Evolutionary conservation across 2,113 vertebrate genomes (phyloP).

Genomic region (Polypterus bichir): DNA sequence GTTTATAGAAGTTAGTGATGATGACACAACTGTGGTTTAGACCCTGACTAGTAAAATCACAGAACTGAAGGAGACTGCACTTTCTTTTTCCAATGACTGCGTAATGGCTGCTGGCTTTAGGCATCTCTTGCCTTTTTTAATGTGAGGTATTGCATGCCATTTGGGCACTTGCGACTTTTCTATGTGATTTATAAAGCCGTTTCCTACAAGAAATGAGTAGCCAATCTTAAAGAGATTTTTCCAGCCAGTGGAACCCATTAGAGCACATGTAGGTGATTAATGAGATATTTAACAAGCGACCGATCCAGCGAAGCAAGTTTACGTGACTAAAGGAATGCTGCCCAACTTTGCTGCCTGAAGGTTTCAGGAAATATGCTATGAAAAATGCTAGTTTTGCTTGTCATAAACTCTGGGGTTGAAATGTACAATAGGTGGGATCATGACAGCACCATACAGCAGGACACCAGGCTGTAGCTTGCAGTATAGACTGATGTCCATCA

Average conservation of each 20-base stretch:
- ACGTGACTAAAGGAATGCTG: neutral
- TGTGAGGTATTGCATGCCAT: slow-evolving; percentile 13
- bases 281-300: neutral
- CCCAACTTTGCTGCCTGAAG: neutral
- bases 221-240: slow-evolving; percentile 39
- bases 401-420: too few relatives aligned
- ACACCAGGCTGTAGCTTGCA: too few relatives aligned
- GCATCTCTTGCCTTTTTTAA: slow-evolving; percentile 9
- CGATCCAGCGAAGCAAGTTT: too few relatives aligned
- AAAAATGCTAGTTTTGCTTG: too few relatives aligned
- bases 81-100: too few relatives aligned
- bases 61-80: too few relatives aligned
- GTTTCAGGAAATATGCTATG: slow-evolving; percentile 4
- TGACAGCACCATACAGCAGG: too few relatives aligned
- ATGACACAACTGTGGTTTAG: too few relatives aligned
- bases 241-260: slow-evolving; percentile 25
- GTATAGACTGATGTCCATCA: too few relatives aligned
- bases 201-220: slow-evolving; percentile 28
- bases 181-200: slow-evolving; percentile 43
- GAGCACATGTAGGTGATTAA: slow-evolving; percentile 23
- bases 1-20: too few relatives aligned
- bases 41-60: too few relatives aligned
- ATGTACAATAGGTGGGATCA: too few relatives aligned
- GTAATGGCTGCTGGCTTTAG: neutral
- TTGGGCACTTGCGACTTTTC: slow-evolving; percentile 23